A percentile compares a stretch with the other conserved stretches of the same genome.
Conservation (phyloP, 2,888 invertebrate genomes). For the Hedya salicella region DNA sequence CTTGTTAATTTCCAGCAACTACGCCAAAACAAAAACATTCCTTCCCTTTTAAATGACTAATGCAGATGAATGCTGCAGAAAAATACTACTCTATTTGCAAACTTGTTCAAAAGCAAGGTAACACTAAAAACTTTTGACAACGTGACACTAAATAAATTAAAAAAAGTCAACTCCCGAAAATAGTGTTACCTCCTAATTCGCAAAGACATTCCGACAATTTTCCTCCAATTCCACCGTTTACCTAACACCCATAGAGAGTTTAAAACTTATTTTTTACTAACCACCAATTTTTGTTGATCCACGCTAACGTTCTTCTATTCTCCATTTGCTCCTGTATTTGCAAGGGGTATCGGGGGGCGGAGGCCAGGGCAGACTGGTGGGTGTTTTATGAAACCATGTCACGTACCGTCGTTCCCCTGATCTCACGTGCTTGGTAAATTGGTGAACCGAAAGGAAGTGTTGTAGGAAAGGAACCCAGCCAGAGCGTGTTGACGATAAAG, state of each 20-base stretch:
- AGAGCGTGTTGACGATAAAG: constrained; percentile 53
- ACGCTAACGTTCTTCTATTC: neutral
- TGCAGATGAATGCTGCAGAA: too few species aligned
- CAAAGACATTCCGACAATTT: constrained; percentile 36
- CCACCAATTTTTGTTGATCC: constrained; percentile 17
- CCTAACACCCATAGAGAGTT: constrained; percentile 42
- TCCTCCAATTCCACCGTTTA: constrained; percentile 38
- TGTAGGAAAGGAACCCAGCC: constrained; percentile 52
- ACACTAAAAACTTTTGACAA: neutral
- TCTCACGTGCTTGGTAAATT: constrained; percentile 51
- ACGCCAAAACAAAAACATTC: too few species aligned
- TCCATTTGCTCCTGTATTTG: neutral
- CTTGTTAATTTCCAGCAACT: too few species aligned
- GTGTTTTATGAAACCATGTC: constrained; percentile 46
- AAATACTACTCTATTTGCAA: too few species aligned
- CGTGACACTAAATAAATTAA: neutral
- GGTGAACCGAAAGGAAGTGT: constrained; percentile 49
- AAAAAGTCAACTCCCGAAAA: neutral
- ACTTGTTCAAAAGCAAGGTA: too few species aligned
- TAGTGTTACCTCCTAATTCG: constrained; percentile 28
- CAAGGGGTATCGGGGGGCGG: constrained; percentile 1
- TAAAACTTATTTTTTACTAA: constrained; percentile 41
- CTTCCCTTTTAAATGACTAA: too few species aligned
- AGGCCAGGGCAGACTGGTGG: constrained; percentile 19
- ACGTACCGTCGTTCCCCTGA: constrained; percentile 47